phyloP scores from a whole-genome alignment of 2,113 vertebrate genomes.

The Eira barbara region DNA sequence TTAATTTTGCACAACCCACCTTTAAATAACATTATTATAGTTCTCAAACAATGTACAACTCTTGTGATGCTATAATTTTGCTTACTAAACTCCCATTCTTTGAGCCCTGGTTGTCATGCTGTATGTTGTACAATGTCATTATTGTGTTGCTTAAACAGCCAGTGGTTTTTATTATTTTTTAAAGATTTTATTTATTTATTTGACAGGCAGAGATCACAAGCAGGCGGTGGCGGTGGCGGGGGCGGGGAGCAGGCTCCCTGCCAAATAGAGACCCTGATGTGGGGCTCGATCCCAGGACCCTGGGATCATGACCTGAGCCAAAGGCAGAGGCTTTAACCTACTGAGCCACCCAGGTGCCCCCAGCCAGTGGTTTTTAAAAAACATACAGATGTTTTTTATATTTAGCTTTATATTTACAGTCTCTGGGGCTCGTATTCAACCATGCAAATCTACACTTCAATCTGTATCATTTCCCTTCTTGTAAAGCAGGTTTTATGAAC shows the following conservation, averaged over 20 bases:
- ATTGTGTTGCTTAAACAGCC: not conserved
- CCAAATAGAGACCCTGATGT: too few relatives aligned
- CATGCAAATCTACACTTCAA: not conserved
- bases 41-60: not conserved
- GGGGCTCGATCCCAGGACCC: too few relatives aligned
- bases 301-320: too few relatives aligned
- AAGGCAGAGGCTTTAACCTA: too few relatives aligned
- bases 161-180: not conserved
- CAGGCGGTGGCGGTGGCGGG: too few relatives aligned
- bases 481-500: not conserved
- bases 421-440: not conserved
- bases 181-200: too few relatives aligned
- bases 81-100: not conserved
- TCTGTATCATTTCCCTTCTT: not conserved
- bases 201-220: too few relatives aligned
- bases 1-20: not conserved
- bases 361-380: not conserved
- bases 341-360: too few relatives aligned
- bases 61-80: not conserved
- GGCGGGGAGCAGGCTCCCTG: too few relatives aligned
- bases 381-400: not conserved
- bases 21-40: not conserved
- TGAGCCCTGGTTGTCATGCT: not conserved
- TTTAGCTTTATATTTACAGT: not conserved
- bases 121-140: not conserved